Conservation (phyloP, 2,888 invertebrate genomes). For the Pemphredon lugubris region DNA sequence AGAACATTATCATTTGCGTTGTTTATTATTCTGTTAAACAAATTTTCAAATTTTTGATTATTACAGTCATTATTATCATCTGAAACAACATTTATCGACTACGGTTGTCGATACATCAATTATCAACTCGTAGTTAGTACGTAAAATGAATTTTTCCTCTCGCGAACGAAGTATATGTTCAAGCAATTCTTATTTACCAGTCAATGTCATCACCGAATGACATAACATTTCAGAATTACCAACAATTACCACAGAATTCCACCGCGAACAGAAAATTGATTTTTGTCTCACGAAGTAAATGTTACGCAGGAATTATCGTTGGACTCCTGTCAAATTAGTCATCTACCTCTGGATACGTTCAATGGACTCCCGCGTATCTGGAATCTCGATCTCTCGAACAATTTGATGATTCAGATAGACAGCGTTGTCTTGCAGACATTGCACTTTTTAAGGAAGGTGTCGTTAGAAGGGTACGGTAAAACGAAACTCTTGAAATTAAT, state of each 20-base stretch:
- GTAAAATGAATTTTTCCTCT: no score
- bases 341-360: conserved; percentile 69
- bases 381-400: conserved; percentile 73
- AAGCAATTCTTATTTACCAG: not conserved
- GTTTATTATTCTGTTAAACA: no score
- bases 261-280: not conserved
- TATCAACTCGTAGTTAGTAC: no score
- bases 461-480: conserved; percentile 66
- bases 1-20: no score
- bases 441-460: conserved; percentile 60
- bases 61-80: no score
- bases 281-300: no score
- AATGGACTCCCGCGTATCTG: conserved; percentile 67
- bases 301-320: conserved; percentile 74
- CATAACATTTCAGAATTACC: no score
- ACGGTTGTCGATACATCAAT: not conserved
- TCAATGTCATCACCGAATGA: no score
- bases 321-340: conserved; percentile 71
- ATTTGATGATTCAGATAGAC: conserved; percentile 71
- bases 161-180: no score
- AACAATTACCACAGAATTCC: no score
- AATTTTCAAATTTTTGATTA: no score
- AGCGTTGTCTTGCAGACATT: conserved; percentile 51
- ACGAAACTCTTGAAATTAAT: no score
- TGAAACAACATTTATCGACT: not conserved